Conservation (phyloP, 2,888 invertebrate species). For the Ennomos erosarius region DNA sequence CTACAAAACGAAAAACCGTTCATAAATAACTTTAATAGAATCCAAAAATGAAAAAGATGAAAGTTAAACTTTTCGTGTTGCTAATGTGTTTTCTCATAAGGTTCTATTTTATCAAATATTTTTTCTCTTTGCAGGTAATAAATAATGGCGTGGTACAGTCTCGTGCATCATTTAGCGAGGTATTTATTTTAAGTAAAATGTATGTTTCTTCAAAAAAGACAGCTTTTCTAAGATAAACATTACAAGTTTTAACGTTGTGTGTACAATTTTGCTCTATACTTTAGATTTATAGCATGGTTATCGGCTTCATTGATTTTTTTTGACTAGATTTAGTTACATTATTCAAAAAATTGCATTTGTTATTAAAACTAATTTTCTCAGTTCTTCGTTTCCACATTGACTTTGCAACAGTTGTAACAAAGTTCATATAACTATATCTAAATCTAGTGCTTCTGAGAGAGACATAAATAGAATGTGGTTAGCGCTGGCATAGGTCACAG, state of each 20-base stretch:
- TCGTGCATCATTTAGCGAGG: conserved; percentile 22
- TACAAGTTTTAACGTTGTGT: not conserved
- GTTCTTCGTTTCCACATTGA: too few relatives aligned
- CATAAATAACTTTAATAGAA: too few relatives aligned
- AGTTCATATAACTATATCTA: not conserved
- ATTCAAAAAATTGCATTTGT: too few relatives aligned
- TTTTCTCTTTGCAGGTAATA: conserved; percentile 25
- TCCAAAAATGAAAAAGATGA: too few relatives aligned
- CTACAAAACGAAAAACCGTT: too few relatives aligned
- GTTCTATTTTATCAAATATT: conserved; percentile 1
- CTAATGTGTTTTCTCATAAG: too few relatives aligned
- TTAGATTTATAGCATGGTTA: too few relatives aligned
- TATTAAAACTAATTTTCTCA: too few relatives aligned
- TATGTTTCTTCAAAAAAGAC: conserved; percentile 14
- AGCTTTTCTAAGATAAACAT: conserved; percentile 11
- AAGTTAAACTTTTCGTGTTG: too few relatives aligned
- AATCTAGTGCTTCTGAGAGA: conserved; percentile 8
- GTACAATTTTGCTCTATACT: too few relatives aligned
- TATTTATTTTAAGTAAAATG: conserved; percentile 25
- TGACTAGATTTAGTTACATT: too few relatives aligned
- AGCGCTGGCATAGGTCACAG: conserved; percentile 1
- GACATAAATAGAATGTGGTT: conserved; percentile 25
- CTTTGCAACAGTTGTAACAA: not conserved
- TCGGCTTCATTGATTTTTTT: too few relatives aligned
- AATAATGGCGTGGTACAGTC: conserved; percentile 12